Percentiles rank a stretch among this genome's conserved stretches.
These are phyloP conservation scores for Lagodon rhomboides DNA, from an alignment of 2,797 vertebrate genomes.

Conservation along the genomic window DNA sequence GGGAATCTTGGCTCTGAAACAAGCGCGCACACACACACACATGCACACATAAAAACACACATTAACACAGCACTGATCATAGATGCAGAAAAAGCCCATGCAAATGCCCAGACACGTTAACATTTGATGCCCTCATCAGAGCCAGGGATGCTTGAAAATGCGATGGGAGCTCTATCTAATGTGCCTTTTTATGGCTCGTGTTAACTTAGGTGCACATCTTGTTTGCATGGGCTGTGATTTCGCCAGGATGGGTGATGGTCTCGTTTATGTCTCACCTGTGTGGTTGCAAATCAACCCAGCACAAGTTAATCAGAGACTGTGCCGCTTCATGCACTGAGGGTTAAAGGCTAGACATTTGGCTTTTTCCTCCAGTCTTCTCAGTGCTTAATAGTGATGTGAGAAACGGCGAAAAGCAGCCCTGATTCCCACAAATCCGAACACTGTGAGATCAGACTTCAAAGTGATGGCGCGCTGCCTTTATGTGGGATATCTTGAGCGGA, in stretches of 20 bases:
- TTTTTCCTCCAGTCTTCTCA: not conserved
- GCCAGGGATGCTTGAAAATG: conserved; percentile 44
- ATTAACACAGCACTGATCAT: conserved; percentile 2
- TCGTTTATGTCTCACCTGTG: conserved; percentile 24
- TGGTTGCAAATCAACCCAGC: conserved; percentile 3
- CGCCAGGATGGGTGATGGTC: conserved; percentile 15
- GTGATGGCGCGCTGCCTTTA: conserved; percentile 14
- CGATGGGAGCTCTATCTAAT: conserved; percentile 26
- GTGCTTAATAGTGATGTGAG: conserved; percentile 1
- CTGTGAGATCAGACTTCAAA: conserved; percentile 17
- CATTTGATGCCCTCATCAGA: conserved; percentile 51
- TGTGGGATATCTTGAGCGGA: conserved; percentile 10
- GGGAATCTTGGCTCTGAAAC: conserved; percentile 43
- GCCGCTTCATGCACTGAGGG: not conserved
- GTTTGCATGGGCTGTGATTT: conserved; percentile 37
- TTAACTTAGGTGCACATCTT: conserved; percentile 33
- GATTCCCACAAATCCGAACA: conserved; percentile 7
- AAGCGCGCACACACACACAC: conserved; percentile 6
- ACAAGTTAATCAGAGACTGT: conserved; percentile 10
- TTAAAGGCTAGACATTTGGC: conserved; percentile 14
- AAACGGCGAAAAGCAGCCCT: not conserved
- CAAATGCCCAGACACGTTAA: conserved; percentile 47
- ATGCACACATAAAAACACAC: conserved; percentile 5
- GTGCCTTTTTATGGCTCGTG: conserved; percentile 46
- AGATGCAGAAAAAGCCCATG: conserved; percentile 34